These are phyloP conservation scores for Dolichallabes microphthalmus DNA, from an alignment of 2,113 vertebrate genomes.

Conservation along the genomic window DNA sequence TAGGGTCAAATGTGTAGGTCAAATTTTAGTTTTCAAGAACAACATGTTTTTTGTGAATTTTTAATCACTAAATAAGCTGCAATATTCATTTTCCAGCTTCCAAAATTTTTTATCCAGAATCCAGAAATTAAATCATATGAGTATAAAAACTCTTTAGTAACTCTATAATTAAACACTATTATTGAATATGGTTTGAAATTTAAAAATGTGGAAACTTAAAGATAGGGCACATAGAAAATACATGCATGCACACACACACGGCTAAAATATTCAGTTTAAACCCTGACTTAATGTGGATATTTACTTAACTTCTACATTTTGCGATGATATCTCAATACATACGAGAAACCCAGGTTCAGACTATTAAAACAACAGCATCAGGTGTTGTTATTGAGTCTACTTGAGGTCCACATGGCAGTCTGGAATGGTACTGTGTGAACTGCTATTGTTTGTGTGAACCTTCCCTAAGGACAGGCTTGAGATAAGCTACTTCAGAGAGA, in stretches of 20 bases:
- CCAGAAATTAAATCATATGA: neutral
- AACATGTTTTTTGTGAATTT: neutral
- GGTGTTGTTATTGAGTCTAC: conserved; percentile 20
- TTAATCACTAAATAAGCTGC: neutral
- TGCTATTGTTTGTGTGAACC: conserved; percentile 33
- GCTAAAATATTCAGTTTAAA: neutral
- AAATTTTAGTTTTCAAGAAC: neutral
- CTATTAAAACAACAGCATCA: neutral
- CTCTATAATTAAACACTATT: neutral
- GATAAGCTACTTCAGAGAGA: conserved; percentile 49
- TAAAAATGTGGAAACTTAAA: neutral
- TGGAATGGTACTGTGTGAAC: conserved; percentile 27
- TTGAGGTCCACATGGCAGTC: conserved; percentile 9
- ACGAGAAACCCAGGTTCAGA: neutral
- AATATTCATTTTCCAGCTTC: neutral
- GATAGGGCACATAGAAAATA: neutral
- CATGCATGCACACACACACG: neutral
- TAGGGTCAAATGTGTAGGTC: neutral
- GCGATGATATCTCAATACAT: neutral
- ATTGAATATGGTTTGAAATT: neutral
- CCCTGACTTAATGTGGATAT: neutral
- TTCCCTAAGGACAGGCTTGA: conserved; percentile 39
- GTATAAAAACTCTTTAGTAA: neutral
- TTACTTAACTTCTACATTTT: neutral
- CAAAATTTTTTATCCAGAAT: neutral